phyloP scores from a whole-genome alignment of 2,888 invertebrate species.

The Thelaira solivaga region DNA sequence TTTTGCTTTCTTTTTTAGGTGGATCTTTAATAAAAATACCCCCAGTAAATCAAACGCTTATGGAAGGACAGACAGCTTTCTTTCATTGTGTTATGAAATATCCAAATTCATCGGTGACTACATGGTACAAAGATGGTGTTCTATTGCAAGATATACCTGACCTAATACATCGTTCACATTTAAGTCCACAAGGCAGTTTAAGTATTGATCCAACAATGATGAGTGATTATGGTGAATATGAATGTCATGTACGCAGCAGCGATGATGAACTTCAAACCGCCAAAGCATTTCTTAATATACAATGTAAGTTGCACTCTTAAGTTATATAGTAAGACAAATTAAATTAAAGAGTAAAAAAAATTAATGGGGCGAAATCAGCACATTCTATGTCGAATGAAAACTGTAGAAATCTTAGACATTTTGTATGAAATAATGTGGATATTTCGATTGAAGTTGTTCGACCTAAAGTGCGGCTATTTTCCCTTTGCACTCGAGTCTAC shows the following conservation, averaged over 20 bases:
- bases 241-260: constrained; percentile 87
- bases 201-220: constrained; percentile 87
- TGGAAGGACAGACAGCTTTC: constrained; percentile 89
- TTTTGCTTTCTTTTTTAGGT: constrained; percentile 78
- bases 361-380: too few species aligned
- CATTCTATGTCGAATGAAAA: too few species aligned
- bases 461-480: too few species aligned
- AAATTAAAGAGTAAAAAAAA: too few species aligned
- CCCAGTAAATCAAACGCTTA: constrained; percentile 91
- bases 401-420: too few species aligned
- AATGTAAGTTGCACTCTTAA: constrained; percentile 94
- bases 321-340: too few species aligned
- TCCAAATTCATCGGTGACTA: constrained; percentile 80
- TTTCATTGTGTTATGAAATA: constrained; percentile 90
- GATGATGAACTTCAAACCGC: constrained; percentile 88
- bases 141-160: constrained; percentile 81
- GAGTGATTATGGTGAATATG: constrained; percentile 91
- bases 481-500: too few species aligned
- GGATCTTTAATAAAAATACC: constrained; percentile 91
- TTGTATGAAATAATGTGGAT: too few species aligned
- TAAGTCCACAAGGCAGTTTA: constrained; percentile 87
- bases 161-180: constrained; percentile 80
- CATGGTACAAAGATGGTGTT: constrained; percentile 83
- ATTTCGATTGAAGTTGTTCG: too few species aligned
- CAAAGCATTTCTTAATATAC: constrained; percentile 91